Evolutionary conservation across 1,140 invertebrate species (phyloP).

Genomic region (Temnothorax curvispinosus): DNA sequence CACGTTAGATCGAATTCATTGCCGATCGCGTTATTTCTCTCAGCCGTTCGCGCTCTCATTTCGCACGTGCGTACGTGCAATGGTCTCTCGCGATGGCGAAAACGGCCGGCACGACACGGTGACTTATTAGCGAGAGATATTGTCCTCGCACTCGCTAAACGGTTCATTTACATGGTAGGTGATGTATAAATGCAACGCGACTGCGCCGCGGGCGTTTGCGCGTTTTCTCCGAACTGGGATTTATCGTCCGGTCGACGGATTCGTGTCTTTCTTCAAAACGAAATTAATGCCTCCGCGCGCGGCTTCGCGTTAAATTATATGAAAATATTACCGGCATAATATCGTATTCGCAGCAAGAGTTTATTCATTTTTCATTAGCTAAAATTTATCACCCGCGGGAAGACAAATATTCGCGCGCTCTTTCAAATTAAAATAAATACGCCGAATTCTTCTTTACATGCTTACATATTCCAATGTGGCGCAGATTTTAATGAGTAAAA

Average conservation of each 20-base stretch:
- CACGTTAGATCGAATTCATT: slow-evolving; percentile 79
- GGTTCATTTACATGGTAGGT: slow-evolving; percentile 2
- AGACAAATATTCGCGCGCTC: neutral
- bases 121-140: slow-evolving; percentile 23
- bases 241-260: slow-evolving; percentile 27
- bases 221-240: neutral
- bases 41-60: slow-evolving; percentile 44
- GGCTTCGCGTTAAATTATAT: slow-evolving; percentile 3
- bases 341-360: neutral
- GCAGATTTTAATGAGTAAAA: neutral
- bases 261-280: neutral
- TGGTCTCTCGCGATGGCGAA: neutral
- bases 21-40: slow-evolving; percentile 80
- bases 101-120: neutral
- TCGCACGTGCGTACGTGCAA: neutral
- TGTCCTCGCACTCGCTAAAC: neutral
- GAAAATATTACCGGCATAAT: slow-evolving; percentile 13
- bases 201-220: neutral
- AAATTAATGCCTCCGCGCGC: neutral
- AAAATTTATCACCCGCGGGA: neutral
- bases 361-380: neutral
- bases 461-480: neutral
- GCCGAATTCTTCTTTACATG: neutral
- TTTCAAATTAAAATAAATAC: neutral
- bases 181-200: neutral